These are phyloP conservation scores for Pelodiscus sinensis DNA, from an alignment of 2,113 vertebrate species.

Conservation along the genomic window DNA sequence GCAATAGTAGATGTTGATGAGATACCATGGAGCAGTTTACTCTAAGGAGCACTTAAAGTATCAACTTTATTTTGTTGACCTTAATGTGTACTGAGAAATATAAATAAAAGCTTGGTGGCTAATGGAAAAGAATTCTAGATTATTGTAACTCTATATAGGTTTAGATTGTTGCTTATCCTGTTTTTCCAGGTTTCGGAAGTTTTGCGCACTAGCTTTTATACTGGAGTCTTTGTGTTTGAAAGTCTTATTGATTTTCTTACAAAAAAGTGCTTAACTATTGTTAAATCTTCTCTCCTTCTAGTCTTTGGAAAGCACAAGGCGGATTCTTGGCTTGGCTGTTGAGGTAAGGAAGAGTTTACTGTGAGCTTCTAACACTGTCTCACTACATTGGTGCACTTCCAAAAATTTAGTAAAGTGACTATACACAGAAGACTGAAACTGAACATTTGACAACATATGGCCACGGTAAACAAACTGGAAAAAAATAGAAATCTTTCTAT, in stretches of 20 bases:
- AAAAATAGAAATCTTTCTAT: too few relatives aligned
- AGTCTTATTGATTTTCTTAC: neutral
- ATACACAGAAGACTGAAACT: neutral
- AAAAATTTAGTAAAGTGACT: neutral
- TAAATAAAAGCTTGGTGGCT: neutral
- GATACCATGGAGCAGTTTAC: neutral
- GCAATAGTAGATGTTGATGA: neutral
- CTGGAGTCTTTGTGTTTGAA: neutral
- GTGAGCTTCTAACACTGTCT: too few relatives aligned
- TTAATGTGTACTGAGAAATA: neutral
- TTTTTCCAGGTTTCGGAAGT: neutral
- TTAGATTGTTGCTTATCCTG: neutral
- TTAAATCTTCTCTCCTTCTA: slow-evolving; percentile 67
- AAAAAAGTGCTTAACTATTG: neutral
- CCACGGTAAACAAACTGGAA: neutral
- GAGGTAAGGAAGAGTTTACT: slow-evolving; percentile 85
- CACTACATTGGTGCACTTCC: too few relatives aligned
- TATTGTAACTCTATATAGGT: neutral
- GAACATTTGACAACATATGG: neutral
- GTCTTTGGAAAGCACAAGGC: slow-evolving; percentile 97
- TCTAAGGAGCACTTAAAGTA: neutral
- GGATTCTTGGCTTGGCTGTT: slow-evolving; percentile 92
- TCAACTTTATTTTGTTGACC: neutral
- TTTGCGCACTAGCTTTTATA: neutral
- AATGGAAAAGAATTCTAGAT: neutral